phyloP scores from a whole-genome alignment of 2,888 invertebrate genomes.

The Cactoblastis cactorum region DNA sequence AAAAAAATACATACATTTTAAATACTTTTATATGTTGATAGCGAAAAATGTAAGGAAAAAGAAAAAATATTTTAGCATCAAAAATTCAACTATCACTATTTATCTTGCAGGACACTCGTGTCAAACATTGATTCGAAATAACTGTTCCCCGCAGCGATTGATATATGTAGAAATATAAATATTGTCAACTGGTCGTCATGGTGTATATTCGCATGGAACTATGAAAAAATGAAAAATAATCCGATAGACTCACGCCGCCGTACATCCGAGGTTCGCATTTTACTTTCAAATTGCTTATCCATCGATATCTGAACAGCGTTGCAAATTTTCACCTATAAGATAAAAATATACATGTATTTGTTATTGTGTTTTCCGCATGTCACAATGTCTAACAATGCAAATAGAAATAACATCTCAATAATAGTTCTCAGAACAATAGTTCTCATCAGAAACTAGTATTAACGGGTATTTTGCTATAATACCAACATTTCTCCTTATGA shows the following conservation, averaged over 20 bases:
- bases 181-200: constrained; percentile 17
- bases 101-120: not conserved
- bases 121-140: not conserved
- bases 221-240: constrained; percentile 54
- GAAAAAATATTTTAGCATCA: too few species aligned
- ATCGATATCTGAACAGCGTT: constrained; percentile 51
- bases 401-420: not conserved
- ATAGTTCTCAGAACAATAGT: too few species aligned
- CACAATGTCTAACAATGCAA: not conserved
- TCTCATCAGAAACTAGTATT: too few species aligned
- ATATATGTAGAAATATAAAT: constrained; percentile 8
- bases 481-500: too few species aligned
- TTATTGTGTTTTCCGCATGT: constrained; percentile 15
- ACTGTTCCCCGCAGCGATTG: constrained; percentile 2
- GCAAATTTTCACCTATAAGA: constrained; percentile 30
- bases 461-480: too few species aligned
- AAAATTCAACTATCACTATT: too few species aligned
- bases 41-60: too few species aligned
- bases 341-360: constrained; percentile 23
- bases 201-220: constrained; percentile 50
- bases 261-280: constrained; percentile 66
- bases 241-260: constrained; percentile 25
- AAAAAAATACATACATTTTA: too few species aligned
- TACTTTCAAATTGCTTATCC: constrained; percentile 75
- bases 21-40: too few species aligned